Base-by-base conservation (phyloP, 2,797 vertebrate genomes). In the Gila robusta region DNA sequence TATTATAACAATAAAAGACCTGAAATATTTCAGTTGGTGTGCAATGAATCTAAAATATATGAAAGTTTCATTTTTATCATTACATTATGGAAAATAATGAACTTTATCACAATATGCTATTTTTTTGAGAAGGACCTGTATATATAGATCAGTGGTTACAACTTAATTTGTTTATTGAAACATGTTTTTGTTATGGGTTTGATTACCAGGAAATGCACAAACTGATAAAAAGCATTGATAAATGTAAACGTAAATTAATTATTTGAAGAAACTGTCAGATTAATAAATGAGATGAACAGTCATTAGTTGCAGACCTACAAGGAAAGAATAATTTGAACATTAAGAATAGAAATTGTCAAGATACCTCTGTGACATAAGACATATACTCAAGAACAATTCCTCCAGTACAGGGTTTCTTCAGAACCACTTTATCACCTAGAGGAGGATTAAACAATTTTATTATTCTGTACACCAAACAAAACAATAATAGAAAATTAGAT, bases 351-450 rank as follows among this genome's bases (percentile, higher is more conserved):
- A 26, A 41, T n/a, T 1, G 10, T 28, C 32, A 28, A 78, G 79
- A 87, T 94, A 99, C 98, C 96, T 99, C 97, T 16, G 87, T 84
- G 44, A 98, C 91, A 21, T 93, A 96, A 81, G 94, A 92, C 21
- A 96, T 2, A 32, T 96, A 98, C 74, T 97, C 96, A 52, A 97
- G 85, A 3, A 94, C 86, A 6, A 95, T 66, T 0, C 94, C 94
- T 0, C 87, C 91, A 80, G 89, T 93, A 69, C 91, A 89, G 0
- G 94, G 93, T 86, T 96, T 97, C 93, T 95, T 99, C 90, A 99
- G 87, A 32, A 96, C 39, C 91, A 99, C 93, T 90, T 92, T 96
- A 91, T 98, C 97, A 86, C 98, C 98, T 99, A 91, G 81, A 87
- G 67, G 19, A 64, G 1, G 28, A 66, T 64, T 44, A 66, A 69